Percentiles rank a stretch among this genome's conserved stretches.
These are phyloP conservation scores for Phoeniculus purpureus DNA, from an alignment of 2,797 vertebrate genomes.

Conservation along the genomic window DNA sequence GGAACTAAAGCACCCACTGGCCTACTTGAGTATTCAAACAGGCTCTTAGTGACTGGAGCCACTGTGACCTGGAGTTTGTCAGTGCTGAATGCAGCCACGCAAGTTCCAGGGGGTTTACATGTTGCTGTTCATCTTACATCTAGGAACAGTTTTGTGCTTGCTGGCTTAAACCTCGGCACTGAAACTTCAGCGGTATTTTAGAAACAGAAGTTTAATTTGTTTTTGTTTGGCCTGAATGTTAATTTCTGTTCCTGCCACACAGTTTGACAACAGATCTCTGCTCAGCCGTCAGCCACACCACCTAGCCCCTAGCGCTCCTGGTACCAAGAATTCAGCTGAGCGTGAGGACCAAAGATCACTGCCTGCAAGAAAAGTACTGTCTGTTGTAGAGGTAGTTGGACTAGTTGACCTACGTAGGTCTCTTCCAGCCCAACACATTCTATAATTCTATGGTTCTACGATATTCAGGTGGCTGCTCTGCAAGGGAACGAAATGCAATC, in stretches of 20 bases:
- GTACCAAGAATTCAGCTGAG: not conserved
- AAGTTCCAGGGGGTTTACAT: not conserved
- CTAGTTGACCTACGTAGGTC: no score
- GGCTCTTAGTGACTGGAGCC: not conserved
- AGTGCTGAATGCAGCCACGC: not conserved
- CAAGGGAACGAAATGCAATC: not conserved
- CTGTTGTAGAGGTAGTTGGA: no score
- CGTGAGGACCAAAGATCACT: not conserved
- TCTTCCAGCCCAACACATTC: no score
- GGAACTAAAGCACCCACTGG: constrained; percentile 6
- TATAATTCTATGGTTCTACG: no score
- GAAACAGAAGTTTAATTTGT: not conserved
- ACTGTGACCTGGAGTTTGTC: not conserved
- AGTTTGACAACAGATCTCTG: not conserved
- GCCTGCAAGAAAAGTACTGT: no score
- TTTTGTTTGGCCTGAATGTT: not conserved
- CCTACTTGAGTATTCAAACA: constrained; percentile 9
- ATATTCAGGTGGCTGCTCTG: not conserved
- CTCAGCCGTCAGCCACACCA: not conserved
- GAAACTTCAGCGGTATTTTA: not conserved
- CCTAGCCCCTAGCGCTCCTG: rapidly evolving
- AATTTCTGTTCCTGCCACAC: not conserved
- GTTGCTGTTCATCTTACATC: not conserved
- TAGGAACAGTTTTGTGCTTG: not conserved
- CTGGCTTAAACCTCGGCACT: not conserved